These are phyloP conservation scores for Oryzias melastigma DNA, from an alignment of 2,113 vertebrate species.

Conservation along the genomic window DNA sequence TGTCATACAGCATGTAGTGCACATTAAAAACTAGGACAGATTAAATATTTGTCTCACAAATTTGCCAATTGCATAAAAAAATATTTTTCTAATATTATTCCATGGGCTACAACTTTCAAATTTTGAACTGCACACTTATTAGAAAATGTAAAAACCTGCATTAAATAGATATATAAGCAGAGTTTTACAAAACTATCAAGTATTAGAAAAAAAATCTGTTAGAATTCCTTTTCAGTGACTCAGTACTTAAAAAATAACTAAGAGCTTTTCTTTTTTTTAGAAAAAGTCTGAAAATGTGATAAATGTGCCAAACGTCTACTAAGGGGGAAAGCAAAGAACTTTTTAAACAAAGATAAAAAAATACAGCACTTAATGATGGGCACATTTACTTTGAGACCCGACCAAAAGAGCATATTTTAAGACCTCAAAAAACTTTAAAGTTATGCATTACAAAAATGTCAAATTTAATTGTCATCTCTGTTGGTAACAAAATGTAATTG, in stretches of 20 bases:
- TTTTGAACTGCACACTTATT: not conserved
- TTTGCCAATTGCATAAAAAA: not conserved
- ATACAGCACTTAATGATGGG: no score
- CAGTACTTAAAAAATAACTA: no score
- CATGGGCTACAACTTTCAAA: not conserved
- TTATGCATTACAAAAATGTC: conserved; percentile 8
- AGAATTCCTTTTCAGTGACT: not conserved
- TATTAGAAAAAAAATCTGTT: no score
- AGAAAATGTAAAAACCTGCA: not conserved
- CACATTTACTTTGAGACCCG: conserved; percentile 3
- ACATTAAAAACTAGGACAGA: no score
- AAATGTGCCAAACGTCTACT: no score
- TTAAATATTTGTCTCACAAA: no score
- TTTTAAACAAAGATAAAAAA: no score
- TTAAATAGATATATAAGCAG: not conserved
- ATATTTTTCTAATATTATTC: not conserved
- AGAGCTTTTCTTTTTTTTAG: no score
- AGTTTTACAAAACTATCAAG: not conserved
- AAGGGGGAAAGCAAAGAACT: no score
- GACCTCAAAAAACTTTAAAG: conserved; percentile 5
- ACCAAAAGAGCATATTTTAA: conserved; percentile 4
- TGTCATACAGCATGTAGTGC: no score
- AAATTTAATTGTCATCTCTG: conserved; percentile 9
- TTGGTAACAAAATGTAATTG: conserved; percentile 9
- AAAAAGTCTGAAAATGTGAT: no score